phyloP scores from a whole-genome alignment of 1,140 invertebrate genomes.

The Portunus trituberculatus region DNA sequence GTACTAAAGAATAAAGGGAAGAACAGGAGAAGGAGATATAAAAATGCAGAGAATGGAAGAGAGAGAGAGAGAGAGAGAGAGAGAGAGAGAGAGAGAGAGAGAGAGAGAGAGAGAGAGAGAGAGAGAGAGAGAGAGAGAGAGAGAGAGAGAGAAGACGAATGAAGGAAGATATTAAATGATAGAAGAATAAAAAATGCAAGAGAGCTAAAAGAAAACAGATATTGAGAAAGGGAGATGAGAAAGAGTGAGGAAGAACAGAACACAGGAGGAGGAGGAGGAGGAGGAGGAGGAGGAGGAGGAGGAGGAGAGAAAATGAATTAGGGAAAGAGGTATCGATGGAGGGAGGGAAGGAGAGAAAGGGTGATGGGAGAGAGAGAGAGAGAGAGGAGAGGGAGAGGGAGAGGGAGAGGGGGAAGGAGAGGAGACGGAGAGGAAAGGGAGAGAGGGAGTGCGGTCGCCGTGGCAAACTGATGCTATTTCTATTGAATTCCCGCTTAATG shows the following conservation, averaged over 20 bases:
- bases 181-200: too few relatives aligned
- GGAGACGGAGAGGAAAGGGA: neutral
- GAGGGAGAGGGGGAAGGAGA: constrained; percentile 10
- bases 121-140: too few relatives aligned
- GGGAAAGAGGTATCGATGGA: too few relatives aligned
- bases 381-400: neutral
- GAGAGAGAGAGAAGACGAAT: too few relatives aligned
- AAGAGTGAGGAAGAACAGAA: too few relatives aligned
- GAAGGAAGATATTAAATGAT: too few relatives aligned
- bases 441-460: neutral
- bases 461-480: neutral
- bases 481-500: too few relatives aligned
- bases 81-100: constrained; percentile 5
- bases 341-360: neutral
- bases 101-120: too few relatives aligned
- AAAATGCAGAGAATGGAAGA: neutral
- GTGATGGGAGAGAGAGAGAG: neutral
- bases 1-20: neutral
- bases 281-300: neutral
- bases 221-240: too few relatives aligned
- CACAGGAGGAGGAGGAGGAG: too few relatives aligned
- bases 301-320: neutral
- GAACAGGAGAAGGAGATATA: neutral
- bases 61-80: neutral
- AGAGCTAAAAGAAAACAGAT: too few relatives aligned